Percentiles rank a stretch among this genome's conserved stretches.
These are phyloP conservation scores for Epizoanthus fatuus DNA, from an alignment of 92 coral and sea anemone species.

Conservation along the genomic window DNA sequence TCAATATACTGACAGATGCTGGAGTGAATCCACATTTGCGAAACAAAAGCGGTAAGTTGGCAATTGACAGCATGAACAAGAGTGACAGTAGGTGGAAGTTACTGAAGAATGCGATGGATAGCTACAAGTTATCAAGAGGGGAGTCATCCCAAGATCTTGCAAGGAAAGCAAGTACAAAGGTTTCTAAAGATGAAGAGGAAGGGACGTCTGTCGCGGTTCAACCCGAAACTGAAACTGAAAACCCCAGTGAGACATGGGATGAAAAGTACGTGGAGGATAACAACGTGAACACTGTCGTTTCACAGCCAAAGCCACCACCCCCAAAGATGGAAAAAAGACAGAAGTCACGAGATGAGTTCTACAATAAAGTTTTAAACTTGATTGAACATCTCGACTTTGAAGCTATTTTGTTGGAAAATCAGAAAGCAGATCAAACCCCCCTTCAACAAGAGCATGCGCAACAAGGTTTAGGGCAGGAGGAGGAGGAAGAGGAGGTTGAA, in stretches of 20 bases:
- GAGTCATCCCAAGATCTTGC: background rate
- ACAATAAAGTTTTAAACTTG: conserved; percentile 7
- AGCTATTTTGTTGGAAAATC: conserved; percentile 15
- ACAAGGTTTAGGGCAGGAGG: background rate
- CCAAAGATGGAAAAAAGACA: conserved; percentile 17
- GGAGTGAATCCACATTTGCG: conserved; percentile 67
- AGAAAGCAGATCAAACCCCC: background rate
- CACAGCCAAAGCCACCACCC: background rate
- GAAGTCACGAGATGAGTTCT: conserved; percentile 18
- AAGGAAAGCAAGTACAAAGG: conserved; percentile 17
- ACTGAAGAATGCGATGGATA: conserved; percentile 50
- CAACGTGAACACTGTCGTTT: no score
- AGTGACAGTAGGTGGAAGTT: conserved; percentile 72
- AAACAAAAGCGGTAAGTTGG: conserved; percentile 44
- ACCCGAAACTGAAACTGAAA: background rate
- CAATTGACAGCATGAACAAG: conserved; percentile 37
- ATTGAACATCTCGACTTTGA: conserved; percentile 37
- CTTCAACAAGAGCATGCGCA: background rate
- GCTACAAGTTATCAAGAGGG: conserved; percentile 34
- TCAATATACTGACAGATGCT: conserved; percentile 61
- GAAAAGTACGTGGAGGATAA: background rate
- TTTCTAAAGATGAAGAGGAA: background rate
- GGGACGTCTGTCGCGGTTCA: conserved; percentile 14
- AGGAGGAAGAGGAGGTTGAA: conserved; percentile 28
- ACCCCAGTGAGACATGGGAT: conserved; percentile 3